phyloP scores from a whole-genome alignment of 2,888 invertebrate genomes.

The Lottia scabra region DNA sequence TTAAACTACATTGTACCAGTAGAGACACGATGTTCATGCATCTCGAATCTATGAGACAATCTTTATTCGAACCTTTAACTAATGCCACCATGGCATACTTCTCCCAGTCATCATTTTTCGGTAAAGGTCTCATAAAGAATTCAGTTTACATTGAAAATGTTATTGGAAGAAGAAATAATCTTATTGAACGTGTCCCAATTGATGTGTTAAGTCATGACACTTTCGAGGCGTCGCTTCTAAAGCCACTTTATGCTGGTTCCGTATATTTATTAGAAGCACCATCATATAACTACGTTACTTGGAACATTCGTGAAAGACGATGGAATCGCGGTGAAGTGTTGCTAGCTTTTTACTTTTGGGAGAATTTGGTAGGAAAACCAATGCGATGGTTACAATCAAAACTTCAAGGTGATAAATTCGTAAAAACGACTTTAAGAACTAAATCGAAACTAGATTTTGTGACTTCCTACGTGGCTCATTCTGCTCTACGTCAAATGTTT shows the following conservation, averaged over 20 bases:
- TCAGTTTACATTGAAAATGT: conserved; percentile 55
- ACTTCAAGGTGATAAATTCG: conserved; percentile 52
- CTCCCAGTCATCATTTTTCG: conserved; percentile 57
- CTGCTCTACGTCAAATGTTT: conserved; percentile 56
- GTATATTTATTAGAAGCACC: conserved; percentile 54
- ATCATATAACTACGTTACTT: conserved; percentile 56
- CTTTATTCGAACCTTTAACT: conserved; percentile 57
- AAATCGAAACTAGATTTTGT: conserved; percentile 54
- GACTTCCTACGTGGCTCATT: conserved; percentile 58
- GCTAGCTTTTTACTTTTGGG: conserved; percentile 59
- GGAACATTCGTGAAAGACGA: conserved; percentile 57
- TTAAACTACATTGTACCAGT: conserved; percentile 46
- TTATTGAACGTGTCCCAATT: conserved; percentile 57
- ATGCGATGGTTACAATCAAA: conserved; percentile 52
- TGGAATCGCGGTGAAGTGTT: conserved; percentile 61
- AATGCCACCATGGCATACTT: conserved; percentile 53
- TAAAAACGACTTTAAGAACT: conserved; percentile 52
- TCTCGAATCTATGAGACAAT: conserved; percentile 54
- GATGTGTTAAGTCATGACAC: conserved; percentile 63
- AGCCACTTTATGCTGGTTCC: conserved; percentile 53
- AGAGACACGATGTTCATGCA: conserved; percentile 61
- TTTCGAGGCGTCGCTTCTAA: conserved; percentile 56
- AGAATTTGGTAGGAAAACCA: conserved; percentile 47
- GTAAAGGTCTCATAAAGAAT: conserved; percentile 60
- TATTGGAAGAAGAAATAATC: conserved; percentile 49